These are phyloP conservation scores for Drosophila kepulauana DNA, from an alignment of 1,140 invertebrate species.

Conservation along the genomic window DNA sequence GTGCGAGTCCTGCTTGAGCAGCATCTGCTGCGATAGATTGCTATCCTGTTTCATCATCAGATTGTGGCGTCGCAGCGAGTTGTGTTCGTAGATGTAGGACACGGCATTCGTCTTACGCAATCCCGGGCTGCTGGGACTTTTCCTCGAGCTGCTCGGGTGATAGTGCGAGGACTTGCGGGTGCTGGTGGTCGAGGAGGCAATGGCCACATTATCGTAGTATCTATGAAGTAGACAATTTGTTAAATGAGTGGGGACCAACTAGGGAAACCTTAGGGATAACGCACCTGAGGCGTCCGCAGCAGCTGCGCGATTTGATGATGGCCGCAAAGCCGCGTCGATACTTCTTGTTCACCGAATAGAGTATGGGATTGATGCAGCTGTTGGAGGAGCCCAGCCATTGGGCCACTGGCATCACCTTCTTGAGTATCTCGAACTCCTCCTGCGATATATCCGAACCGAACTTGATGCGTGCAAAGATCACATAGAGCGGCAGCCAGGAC, in stretches of 20 bases:
- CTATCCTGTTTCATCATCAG: conserved; percentile 84
- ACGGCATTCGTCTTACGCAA: conserved; percentile 89
- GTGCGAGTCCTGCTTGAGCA: conserved; percentile 84
- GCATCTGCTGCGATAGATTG: conserved; percentile 83
- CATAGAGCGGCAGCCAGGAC: conserved; percentile 97
- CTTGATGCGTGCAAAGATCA: conserved; percentile 95
- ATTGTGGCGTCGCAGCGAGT: conserved; percentile 77
- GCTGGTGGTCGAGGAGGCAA: conserved; percentile 93
- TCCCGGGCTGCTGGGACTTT: conserved; percentile 87
- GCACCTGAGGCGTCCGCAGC: conserved; percentile 92
- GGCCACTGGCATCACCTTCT: conserved; percentile 94
- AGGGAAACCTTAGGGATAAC: background rate
- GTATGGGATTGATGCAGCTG: conserved; percentile 97
- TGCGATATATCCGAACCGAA: conserved; percentile 86
- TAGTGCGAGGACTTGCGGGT: conserved; percentile 93
- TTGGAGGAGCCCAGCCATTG: conserved; percentile 98
- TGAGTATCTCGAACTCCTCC: conserved; percentile 91
- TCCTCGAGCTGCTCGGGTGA: conserved; percentile 89
- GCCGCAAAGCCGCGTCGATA: conserved; percentile 96
- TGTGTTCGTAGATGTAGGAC: conserved; percentile 89
- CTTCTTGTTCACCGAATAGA: conserved; percentile 99
- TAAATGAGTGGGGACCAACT: background rate
- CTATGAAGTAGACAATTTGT: conserved; percentile 37
- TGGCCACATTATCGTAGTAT: conserved; percentile 91
- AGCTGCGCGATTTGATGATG: conserved; percentile 93